Evolutionary conservation across 2,888 invertebrate genomes (phyloP).

Genomic region (Caenorhabditis doughertyi): DNA sequence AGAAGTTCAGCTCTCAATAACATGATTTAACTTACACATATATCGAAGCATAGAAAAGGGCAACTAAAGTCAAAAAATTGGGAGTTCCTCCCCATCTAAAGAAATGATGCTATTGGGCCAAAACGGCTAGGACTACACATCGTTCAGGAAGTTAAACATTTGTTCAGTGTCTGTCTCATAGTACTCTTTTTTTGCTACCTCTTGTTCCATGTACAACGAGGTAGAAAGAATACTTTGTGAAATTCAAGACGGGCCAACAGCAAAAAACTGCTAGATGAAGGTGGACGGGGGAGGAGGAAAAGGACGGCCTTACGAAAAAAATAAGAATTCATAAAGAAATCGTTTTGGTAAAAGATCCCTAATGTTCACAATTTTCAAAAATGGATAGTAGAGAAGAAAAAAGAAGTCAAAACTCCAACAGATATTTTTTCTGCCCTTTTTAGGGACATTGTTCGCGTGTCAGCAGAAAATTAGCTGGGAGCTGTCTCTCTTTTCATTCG

Average conservation of each 20-base stretch:
- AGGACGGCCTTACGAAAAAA: not conserved
- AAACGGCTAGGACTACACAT: constrained; percentile 31
- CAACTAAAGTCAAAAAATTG: constrained; percentile 19
- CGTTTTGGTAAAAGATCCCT: not conserved
- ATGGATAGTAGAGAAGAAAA: not conserved
- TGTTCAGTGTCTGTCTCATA: constrained; percentile 56
- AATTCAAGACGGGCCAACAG: constrained; percentile 50
- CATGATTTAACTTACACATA: not conserved
- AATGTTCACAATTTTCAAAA: not conserved
- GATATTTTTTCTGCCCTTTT: constrained; percentile 45
- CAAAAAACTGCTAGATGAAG: constrained; percentile 23
- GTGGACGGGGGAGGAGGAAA: not conserved
- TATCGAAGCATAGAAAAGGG: not conserved
- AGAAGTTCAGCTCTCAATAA: no score
- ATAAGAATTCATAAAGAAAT: constrained; percentile 16
- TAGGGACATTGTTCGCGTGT: constrained; percentile 58
- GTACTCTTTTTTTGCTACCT: constrained; percentile 41
- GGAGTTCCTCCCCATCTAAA: not conserved
- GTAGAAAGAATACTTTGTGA: constrained; percentile 24
- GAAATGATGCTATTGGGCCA: constrained; percentile 20
- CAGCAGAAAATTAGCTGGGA: constrained; percentile 47
- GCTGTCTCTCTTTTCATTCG: constrained; percentile 42
- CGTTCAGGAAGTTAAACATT: constrained; percentile 63
- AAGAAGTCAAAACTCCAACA: constrained; percentile 27
- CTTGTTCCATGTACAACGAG: constrained; percentile 48